Evolutionary conservation across 2,797 vertebrate genomes (phyloP).

Genomic region (Melanotaenia parkinsoni): DNA sequence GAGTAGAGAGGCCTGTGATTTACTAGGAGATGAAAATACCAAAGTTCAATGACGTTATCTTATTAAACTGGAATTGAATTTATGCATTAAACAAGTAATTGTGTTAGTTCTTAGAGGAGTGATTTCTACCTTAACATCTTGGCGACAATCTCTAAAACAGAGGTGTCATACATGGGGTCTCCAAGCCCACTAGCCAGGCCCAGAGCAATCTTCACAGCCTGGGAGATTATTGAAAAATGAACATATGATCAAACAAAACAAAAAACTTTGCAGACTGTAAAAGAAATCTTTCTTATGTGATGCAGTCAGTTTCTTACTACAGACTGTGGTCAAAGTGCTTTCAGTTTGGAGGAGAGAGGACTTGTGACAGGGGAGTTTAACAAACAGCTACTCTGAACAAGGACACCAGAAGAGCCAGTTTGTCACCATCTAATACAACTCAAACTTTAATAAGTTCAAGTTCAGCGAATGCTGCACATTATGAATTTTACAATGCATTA

Average conservation of each 20-base stretch:
- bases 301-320: neutral
- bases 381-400: neutral
- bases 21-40: constrained; percentile 76
- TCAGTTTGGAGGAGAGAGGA: neutral
- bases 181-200: constrained; percentile 90
- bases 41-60: constrained; percentile 4
- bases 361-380: neutral
- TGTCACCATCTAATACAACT: neutral
- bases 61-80: neutral
- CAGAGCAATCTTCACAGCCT: constrained; percentile 95
- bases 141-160: constrained; percentile 83
- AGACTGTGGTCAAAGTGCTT: neutral
- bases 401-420: neutral
- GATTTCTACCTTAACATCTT: constrained; percentile 91
- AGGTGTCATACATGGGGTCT: constrained; percentile 88
- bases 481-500: neutral
- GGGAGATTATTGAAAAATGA: constrained; percentile 20
- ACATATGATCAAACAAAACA: neutral
- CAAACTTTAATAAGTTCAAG: neutral
- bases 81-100: neutral
- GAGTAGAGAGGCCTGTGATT: constrained; percentile 86
- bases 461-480: neutral
- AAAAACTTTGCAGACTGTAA: neutral
- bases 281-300: neutral
- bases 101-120: neutral